Evolutionary conservation across 2,888 invertebrate genomes (phyloP).

Genomic region (Parnassius orleans): DNA sequence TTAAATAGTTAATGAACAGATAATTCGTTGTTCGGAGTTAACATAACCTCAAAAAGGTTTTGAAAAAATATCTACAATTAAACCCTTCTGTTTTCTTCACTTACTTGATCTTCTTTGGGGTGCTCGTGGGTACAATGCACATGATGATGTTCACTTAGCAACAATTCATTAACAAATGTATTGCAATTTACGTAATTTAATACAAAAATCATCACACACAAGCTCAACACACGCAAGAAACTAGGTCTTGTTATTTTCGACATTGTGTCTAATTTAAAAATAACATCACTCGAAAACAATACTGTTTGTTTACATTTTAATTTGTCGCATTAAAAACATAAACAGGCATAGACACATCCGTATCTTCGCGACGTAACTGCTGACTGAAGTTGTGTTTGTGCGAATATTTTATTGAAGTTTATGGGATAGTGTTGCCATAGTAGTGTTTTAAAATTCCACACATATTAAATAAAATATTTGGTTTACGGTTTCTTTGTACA

Average conservation of each 20-base stretch:
- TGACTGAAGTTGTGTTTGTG: neutral
- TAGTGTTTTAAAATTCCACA: neutral
- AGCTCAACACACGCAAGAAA: slow-evolving; percentile 43
- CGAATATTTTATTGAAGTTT: slow-evolving; percentile 13
- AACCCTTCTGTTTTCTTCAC: slow-evolving; percentile 36
- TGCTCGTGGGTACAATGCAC: slow-evolving; percentile 83
- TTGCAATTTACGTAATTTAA: slow-evolving; percentile 28
- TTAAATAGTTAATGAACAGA: slow-evolving; percentile 9
- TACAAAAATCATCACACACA: slow-evolving; percentile 43
- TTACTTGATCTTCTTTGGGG: slow-evolving; percentile 85
- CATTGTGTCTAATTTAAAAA: slow-evolving; percentile 38
- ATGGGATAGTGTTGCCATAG: slow-evolving; percentile 4
- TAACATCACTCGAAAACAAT: slow-evolving; percentile 46
- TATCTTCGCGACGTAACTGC: slow-evolving; percentile 46
- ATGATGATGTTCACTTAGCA: slow-evolving; percentile 48
- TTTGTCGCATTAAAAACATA: slow-evolving; percentile 28
- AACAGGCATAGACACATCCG: slow-evolving; percentile 29
- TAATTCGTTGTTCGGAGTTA: slow-evolving; percentile 24
- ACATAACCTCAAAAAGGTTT: slow-evolving; percentile 27
- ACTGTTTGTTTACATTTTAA: slow-evolving; percentile 68
- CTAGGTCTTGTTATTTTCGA: slow-evolving; percentile 40
- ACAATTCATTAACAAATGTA: slow-evolving; percentile 45
- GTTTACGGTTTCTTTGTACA: too few species aligned
- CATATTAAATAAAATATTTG: too few species aligned
- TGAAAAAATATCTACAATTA: neutral